Evolutionary conservation across 2,797 vertebrate species (phyloP).

Genomic region (Agapornis canus): DNA sequence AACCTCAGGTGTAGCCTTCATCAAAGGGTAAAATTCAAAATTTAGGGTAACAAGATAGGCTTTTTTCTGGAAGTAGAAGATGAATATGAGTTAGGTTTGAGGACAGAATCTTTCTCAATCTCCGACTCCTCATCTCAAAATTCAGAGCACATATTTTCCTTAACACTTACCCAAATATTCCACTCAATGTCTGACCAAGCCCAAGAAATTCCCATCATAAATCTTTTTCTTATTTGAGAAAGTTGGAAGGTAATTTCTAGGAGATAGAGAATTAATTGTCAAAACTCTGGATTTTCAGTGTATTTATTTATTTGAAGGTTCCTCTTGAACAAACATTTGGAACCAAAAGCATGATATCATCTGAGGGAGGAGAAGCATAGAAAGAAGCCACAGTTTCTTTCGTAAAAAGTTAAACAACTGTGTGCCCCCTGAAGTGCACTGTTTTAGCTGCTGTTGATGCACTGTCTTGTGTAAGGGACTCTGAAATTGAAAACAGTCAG

Average conservation of each 20-base stretch:
- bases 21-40: neutral
- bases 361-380: neutral
- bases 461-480: neutral
- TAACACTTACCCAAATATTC: neutral
- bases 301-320: neutral
- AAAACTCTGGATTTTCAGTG: neutral
- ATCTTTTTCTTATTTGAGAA: neutral
- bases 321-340: neutral
- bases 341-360: neutral
- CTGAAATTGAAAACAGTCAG: neutral
- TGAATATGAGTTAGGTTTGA: neutral
- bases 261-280: neutral
- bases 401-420: neutral
- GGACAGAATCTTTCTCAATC: neutral
- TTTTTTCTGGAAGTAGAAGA: neutral
- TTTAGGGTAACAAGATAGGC: neutral
- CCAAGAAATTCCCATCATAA: neutral
- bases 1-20: neutral
- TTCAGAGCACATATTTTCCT: neutral
- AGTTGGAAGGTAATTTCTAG: neutral
- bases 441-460: neutral
- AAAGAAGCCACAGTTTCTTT: neutral
- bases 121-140: neutral
- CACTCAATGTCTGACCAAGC: neutral
- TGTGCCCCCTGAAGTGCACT: neutral